Percentiles rank a stretch among this genome's conserved stretches.
These are phyloP conservation scores for Engystomops pustulosus DNA, from an alignment of 2,113 vertebrate genomes.

Conservation along the genomic window DNA sequence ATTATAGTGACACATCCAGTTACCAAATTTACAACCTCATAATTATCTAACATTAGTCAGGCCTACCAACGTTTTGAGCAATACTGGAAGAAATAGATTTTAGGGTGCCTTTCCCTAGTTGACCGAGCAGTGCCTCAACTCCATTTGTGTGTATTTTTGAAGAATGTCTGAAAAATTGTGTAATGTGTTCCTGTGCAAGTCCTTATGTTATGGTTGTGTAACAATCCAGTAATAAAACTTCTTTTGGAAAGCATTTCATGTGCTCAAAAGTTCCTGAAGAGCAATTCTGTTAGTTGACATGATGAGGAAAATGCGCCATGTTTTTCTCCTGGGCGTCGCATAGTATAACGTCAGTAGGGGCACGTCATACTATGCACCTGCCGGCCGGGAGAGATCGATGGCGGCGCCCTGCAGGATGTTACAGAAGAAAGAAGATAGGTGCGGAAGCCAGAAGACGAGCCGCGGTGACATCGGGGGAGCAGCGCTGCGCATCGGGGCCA, in stretches of 20 bases:
- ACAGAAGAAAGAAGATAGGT: no score
- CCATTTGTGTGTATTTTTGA: neutral
- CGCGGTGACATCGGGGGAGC: no score
- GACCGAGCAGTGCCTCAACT: neutral
- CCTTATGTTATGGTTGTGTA: neutral
- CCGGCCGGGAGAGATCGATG: no score
- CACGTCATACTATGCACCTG: no score
- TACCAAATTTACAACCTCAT: neutral
- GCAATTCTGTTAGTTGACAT: neutral
- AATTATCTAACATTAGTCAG: slow-evolving; percentile 13
- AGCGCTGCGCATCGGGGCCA: no score
- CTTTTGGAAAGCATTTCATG: neutral
- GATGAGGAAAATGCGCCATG: neutral
- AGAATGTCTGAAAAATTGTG: slow-evolving; percentile 18
- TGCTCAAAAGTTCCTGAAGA: neutral
- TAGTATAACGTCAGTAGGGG: no score
- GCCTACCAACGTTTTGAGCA: slow-evolving; percentile 21
- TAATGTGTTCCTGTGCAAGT: neutral
- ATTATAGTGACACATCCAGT: neutral
- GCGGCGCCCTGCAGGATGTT: no score
- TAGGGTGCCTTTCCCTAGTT: neutral
- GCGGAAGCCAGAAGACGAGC: no score
- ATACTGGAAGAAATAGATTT: neutral
- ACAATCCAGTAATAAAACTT: neutral
- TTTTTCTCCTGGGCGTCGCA: no score